Conservation (phyloP, 1,140 invertebrate genomes). For the Episyrphus balteatus region DNA sequence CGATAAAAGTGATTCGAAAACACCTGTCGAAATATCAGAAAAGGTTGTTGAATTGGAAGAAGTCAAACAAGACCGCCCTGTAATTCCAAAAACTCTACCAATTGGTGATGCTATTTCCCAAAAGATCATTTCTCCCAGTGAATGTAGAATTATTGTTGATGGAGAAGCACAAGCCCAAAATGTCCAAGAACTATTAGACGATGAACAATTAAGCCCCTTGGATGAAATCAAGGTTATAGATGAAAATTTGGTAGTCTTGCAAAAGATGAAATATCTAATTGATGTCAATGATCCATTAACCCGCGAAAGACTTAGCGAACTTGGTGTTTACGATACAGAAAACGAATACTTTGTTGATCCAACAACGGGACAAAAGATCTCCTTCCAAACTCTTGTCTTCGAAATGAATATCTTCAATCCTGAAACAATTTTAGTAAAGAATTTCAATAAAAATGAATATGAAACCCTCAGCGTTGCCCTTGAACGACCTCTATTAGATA, state of each 20-base stretch:
- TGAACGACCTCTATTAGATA: slow-evolving; percentile 59
- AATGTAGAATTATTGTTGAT: slow-evolving; percentile 51
- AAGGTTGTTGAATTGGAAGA: slow-evolving; percentile 14
- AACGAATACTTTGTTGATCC: slow-evolving; percentile 69
- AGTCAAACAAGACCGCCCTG: slow-evolving; percentile 12
- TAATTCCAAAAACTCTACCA: slow-evolving; percentile 29
- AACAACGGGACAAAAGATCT: slow-evolving; percentile 55
- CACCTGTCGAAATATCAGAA: slow-evolving; percentile 15
- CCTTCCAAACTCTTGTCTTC: slow-evolving; percentile 68
- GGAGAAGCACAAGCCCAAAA: slow-evolving; percentile 45
- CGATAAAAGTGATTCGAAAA: not conserved
- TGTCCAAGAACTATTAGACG: slow-evolving; percentile 50
- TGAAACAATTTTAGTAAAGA: slow-evolving; percentile 64
- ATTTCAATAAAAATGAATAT: slow-evolving; percentile 54
- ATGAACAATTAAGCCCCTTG: slow-evolving; percentile 51
- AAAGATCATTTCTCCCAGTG: slow-evolving; percentile 59
- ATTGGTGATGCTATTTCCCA: slow-evolving; percentile 62
- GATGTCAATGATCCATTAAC: slow-evolving; percentile 40
- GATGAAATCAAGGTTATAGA: slow-evolving; percentile 52
- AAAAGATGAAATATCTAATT: slow-evolving; percentile 24
- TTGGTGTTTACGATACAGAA: slow-evolving; percentile 63
- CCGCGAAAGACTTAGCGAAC: slow-evolving; percentile 52
- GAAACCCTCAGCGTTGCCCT: slow-evolving; percentile 65
- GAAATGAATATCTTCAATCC: slow-evolving; percentile 63
- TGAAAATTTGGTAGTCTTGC: slow-evolving; percentile 38